A percentile compares a stretch with the other conserved stretches of the same genome.
phyloP scores from a whole-genome alignment of 2,888 invertebrate species.

The Asteroscopus sphinx region DNA sequence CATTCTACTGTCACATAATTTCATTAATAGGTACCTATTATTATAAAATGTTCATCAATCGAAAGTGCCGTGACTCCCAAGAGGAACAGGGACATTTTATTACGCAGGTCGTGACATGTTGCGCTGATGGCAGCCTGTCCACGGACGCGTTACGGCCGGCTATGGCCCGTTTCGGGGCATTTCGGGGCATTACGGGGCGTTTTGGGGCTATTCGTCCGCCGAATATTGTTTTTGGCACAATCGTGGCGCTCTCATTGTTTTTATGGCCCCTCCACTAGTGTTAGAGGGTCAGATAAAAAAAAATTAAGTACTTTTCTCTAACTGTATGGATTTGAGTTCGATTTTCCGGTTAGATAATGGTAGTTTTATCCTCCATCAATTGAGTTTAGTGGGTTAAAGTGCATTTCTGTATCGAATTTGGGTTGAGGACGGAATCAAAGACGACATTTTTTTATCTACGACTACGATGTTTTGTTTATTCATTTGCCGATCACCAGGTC shows the following conservation, averaged over 20 bases:
- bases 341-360: slow-evolving; percentile 11
- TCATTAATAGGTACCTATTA: not conserved
- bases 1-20: not conserved
- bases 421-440: not conserved
- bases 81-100: slow-evolving; percentile 60
- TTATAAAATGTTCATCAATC: slow-evolving; percentile 5
- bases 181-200: slow-evolving; percentile 59
- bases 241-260: slow-evolving; percentile 60
- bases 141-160: slow-evolving; percentile 57
- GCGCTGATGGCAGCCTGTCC: slow-evolving; percentile 62
- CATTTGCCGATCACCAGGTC: too few relatives aligned
- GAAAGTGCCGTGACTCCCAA: slow-evolving; percentile 17
- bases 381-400: not conserved
- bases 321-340: slow-evolving; percentile 15
- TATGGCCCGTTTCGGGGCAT: slow-evolving; percentile 57
- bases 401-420: not conserved
- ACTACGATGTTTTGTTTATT: too few relatives aligned
- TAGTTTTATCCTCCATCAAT: slow-evolving; percentile 24
- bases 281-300: slow-evolving; percentile 51
- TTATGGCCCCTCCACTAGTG: slow-evolving; percentile 59
- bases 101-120: slow-evolving; percentile 69
- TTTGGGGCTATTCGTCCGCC: slow-evolving; percentile 59
- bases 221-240: slow-evolving; percentile 69
- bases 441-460: too few relatives aligned
- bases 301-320: slow-evolving; percentile 43